Base-by-base conservation (phyloP, 2,888 invertebrate species). In the Pachymerium ferrugineum region DNA sequence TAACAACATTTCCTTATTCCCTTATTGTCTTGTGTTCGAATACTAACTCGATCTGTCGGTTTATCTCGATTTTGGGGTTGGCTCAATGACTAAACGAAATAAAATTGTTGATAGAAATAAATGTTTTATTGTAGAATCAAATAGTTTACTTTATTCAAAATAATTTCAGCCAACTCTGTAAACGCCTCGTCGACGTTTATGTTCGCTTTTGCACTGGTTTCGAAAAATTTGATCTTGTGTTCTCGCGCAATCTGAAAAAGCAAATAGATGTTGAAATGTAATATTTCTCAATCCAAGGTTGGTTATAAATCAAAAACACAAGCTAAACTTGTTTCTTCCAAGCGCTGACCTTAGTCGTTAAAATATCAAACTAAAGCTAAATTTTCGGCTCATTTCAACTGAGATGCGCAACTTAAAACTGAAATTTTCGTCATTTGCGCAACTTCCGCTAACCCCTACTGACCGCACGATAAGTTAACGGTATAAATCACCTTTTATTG, bases 141-240 rank as follows among this genome's bases (percentile, higher is more conserved):
- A n/a, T 54, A 19, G 25, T 42, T 72, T 33, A 75, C 75, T 29
- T 96, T 97, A 85, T 94, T 93, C 80, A 96, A 86, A 84, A 97
- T 94, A 80, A 95, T 93, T 86, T 94, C 93, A 73, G 97, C 93
- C 82, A 97, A 86, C 85, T 96, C 93, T 81, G 91, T 91, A 86
- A 97, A 97, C 75, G 97, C 96, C 82, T 90, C 89, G 82, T 97
- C 97, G 81, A 97, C 96, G 85, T 97, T 97, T 81, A 95, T 92
- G 85, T 96, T 94, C 74, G 94, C 91, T 86, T 97, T 97, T 76
- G 97, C 97, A 77, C 96, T 96, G 75, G 97, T 97, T 87, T 97
- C 97, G 91, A 97, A 92, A 86, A 97, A 97, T 78, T 94, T 88
- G 83, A 97, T 95, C 79, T 92, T 88, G 85, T 97, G 96, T 85